A percentile compares a stretch with the other conserved stretches of the same genome.
These are phyloP conservation scores for Caenorhabditis inopinata DNA, from an alignment of 1,140 invertebrate species.

Conservation along the genomic window DNA sequence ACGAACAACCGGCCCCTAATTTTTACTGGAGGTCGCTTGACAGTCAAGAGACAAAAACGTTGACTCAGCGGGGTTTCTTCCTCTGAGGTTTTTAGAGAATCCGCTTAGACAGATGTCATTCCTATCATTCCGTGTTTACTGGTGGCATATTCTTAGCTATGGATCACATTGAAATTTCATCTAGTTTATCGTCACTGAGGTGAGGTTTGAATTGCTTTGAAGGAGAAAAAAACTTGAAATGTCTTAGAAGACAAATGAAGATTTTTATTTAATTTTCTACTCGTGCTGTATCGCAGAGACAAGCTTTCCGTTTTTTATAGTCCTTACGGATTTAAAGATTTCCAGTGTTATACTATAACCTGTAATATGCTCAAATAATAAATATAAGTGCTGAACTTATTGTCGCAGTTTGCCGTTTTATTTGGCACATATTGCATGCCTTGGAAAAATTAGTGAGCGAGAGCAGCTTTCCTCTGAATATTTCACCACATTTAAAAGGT, in stretches of 20 bases:
- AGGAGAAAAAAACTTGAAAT: no score
- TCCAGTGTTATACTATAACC: neutral
- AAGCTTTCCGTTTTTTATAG: neutral
- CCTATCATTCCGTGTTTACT: slow-evolving; percentile 14
- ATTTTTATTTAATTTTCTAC: no score
- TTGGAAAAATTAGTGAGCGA: neutral
- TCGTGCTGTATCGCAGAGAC: no score
- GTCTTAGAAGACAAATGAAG: no score
- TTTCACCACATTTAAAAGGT: neutral
- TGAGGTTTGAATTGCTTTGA: neutral
- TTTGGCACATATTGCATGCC: no score
- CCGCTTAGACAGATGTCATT: slow-evolving; percentile 33
- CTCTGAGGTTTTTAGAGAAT: slow-evolving; percentile 13
- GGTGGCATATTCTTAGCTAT: slow-evolving; percentile 1
- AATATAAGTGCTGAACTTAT: no score
- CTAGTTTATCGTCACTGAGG: slow-evolving; percentile 7
- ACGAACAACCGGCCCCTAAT: slow-evolving; percentile 30
- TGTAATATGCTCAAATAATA: no score
- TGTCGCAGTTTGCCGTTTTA: no score
- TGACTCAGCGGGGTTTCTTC: slow-evolving; percentile 27
- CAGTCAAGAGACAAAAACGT: slow-evolving; percentile 28
- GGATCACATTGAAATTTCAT: slow-evolving; percentile 16
- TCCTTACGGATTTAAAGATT: neutral
- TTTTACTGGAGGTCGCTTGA: slow-evolving; percentile 29
- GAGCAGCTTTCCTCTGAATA: neutral